Evolutionary conservation across 2,113 vertebrate species (phyloP).

Genomic region (Sapayoa aenigma): DNA sequence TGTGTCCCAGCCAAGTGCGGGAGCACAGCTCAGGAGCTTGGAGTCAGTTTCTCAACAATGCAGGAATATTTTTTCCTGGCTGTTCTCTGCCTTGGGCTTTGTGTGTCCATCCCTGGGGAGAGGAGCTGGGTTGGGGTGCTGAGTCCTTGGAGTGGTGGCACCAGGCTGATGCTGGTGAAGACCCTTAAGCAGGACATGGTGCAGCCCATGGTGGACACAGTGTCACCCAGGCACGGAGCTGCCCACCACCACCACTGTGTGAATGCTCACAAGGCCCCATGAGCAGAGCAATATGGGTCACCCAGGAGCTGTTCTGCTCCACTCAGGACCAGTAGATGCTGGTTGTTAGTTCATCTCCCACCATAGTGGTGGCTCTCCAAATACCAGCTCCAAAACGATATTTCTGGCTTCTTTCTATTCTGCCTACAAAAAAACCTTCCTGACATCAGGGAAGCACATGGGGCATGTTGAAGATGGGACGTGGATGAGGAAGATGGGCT

Average conservation of each 20-base stretch:
- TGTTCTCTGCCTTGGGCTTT: neutral
- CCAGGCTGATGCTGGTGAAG: neutral
- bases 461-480: neutral
- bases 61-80: neutral
- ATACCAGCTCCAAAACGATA: neutral
- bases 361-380: neutral
- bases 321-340: neutral
- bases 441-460: neutral
- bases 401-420: neutral
- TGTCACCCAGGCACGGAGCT: neutral
- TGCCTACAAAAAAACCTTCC: neutral
- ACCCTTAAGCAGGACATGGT: neutral
- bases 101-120: neutral
- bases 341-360: neutral
- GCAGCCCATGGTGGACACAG: neutral
- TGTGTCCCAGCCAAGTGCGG: neutral
- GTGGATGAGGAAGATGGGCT: neutral
- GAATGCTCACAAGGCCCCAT: neutral
- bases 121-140: neutral
- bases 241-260: fast-evolving
- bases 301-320: neutral
- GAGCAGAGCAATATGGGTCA: neutral
- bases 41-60: neutral
- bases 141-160: neutral
- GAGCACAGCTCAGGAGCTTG: neutral